Evolutionary conservation across 2,113 vertebrate genomes (phyloP), one percentile per base, ranked within the genome.

Genomic region (Nerophis lumbriciformis): DNA sequence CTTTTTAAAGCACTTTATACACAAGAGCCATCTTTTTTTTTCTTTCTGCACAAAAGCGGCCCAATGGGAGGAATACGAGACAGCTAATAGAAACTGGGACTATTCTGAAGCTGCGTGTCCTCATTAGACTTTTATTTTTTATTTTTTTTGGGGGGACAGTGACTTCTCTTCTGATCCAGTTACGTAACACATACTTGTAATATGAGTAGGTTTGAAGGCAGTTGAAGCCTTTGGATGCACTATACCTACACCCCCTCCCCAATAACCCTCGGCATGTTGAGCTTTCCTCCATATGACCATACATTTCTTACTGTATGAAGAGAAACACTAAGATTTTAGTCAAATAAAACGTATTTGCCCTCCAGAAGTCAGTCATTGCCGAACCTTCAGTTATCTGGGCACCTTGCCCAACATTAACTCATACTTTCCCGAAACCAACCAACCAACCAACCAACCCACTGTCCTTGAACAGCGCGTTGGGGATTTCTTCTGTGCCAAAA

Each of bases 121-220:
- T 90, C 85, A 87, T 89, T 88, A 84, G 75, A 68, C 21, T 61
- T 60, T 69, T 53, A 85, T 80, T 75, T 79, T 80, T 65, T 77
- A 36, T 48, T 49, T 61, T 38, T 10, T 38, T 61, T 49, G 12
- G 74, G 78, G 79, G 75, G 78, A 63, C 61, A n/a, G 77, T 65
- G 51, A 71, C 72, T 79, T 84, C 69, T 68, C 75, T 80, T 83
- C 80, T 85, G 78, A 84, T 85, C 76, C 69, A 72, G 72, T 87
- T 89, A 84, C 76, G 75, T 75, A 90, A 88, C 80, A 71, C 66
- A 78, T 59, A 73, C 72, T 70, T 79, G 83, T 83, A 88, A 88
- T 63, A 56, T 52, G 77, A 85, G 78, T 76, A 66, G 72, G 53
- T 72, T 83, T 66, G 72, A 28, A 36, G 66, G 61, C 68, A 85